A percentile compares a stretch with the other conserved stretches of the same genome.
These are phyloP conservation scores for Sebastes steindachneri DNA, from an alignment of 2,797 vertebrate species.

Conservation along the genomic window DNA sequence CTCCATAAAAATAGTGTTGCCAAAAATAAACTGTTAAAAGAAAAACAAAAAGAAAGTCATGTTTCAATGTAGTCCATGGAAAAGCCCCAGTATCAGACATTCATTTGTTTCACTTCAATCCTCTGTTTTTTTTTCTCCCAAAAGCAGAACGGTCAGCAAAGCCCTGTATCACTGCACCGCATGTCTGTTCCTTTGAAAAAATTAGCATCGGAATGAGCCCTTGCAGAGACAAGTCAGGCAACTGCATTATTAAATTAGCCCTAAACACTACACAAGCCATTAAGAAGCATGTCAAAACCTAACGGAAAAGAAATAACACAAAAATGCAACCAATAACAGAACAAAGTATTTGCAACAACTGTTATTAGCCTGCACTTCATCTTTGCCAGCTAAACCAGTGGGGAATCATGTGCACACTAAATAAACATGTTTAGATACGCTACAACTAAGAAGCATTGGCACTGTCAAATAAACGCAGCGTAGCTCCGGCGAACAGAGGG, in stretches of 20 bases:
- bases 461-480: conserved; percentile 74
- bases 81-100: conserved; percentile 84
- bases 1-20: conserved; percentile 87
- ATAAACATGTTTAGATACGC: conserved; percentile 74
- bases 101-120: conserved; percentile 77
- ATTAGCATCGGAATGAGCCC: conserved; percentile 83
- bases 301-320: conserved; percentile 66
- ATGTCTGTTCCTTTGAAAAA: conserved; percentile 77
- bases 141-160: conserved; percentile 80
- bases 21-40: conserved; percentile 80
- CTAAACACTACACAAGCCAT: conserved; percentile 86
- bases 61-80: conserved; percentile 81
- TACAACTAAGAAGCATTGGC: conserved; percentile 75
- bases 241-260: conserved; percentile 85
- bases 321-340: conserved; percentile 76
- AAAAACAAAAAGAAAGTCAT: conserved; percentile 66
- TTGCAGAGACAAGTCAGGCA: conserved; percentile 86
- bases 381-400: conserved; percentile 64
- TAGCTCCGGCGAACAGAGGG: conserved; percentile 78
- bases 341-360: conserved; percentile 72
- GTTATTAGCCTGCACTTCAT: conserved; percentile 69
- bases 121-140: conserved; percentile 54
- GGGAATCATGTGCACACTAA: conserved; percentile 69
- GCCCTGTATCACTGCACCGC: conserved; percentile 78
- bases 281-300: conserved; percentile 80